Conservation (phyloP, 2,888 invertebrate genomes). For the Shargacucullia verbasci region DNA sequence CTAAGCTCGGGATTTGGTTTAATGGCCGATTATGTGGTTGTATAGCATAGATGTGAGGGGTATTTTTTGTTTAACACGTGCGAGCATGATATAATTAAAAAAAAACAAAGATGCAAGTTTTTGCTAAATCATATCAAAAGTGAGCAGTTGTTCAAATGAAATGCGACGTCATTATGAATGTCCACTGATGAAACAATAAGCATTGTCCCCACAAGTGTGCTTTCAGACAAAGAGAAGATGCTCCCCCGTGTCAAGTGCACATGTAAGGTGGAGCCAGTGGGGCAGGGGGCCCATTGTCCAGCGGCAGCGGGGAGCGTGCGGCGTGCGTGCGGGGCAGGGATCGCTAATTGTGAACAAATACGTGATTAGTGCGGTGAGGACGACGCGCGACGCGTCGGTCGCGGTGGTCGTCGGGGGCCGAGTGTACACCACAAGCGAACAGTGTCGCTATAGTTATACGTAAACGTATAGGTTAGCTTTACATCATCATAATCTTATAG, state of each 20-base stretch:
- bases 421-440: background rate
- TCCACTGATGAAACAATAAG: conserved; percentile 24
- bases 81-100: no score
- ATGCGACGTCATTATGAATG: conserved; percentile 26
- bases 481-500: no score
- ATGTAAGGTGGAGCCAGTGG: background rate
- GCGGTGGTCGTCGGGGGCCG: background rate
- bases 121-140: conserved; percentile 2
- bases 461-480: no score
- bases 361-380: conserved; percentile 31
- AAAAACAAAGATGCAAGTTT: conserved; percentile 3
- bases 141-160: background rate
- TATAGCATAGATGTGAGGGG: background rate
- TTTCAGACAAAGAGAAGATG: conserved; percentile 12
- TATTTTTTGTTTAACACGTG: conserved; percentile 21
- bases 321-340: background rate
- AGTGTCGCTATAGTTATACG: background rate
- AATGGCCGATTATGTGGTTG: background rate
- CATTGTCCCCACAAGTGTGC: background rate
- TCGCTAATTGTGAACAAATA: conserved; percentile 41
- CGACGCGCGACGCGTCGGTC: no score
- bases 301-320: background rate
- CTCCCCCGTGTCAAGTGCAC: conserved; percentile 19
- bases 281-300: conserved; percentile 27
- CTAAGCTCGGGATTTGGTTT: background rate